Evolutionary conservation across 2,113 vertebrate genomes (phyloP), one percentile per base, ranked within the genome.

Genomic region (Pimephales promelas): DNA sequence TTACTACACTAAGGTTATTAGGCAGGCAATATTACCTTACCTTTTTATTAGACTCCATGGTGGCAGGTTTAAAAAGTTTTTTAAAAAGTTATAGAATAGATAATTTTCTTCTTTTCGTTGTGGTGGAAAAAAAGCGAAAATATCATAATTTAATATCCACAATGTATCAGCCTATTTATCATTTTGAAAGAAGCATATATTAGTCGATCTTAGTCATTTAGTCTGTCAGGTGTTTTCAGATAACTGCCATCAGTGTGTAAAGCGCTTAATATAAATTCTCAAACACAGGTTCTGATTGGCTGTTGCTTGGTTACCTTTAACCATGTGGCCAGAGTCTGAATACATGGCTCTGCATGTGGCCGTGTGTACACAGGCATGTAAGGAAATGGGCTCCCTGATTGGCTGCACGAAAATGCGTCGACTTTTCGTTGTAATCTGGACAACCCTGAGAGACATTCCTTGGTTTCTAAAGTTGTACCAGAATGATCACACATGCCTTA

Each of bases 41-140:
- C 86, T 87, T 85, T 80, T 73, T 85, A 40, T 80, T 36, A 28
- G 86, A 87, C 22, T 85, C 86, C 86, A 87, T 87, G 11, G 2
- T 43, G 59, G n/a, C 28, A 70, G 40, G 4, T 84, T 54, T 72
- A 43, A 66, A 16, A 70, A 18, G 0, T 24, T 2, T 5, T 13
- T 34, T 0, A 13, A 16, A 31, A 2, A 28, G 20, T 3, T 24
- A 14, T 20, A 11, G 4, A 13, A 22, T 3, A 71, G n/a, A 22
- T 43, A 10, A 40, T 45, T 2, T 81, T 68, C 5, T 14, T 82
- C 4, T 31, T 31, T 20, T 47, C 36, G 20, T 62, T 54, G 11
- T 31, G 14, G 9, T 78, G 13, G 4, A 34, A 66, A 49, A 79
- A 26, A 47, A 18, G 24, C 47, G 47, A 31, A 74, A 20, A 52